Evolutionary conservation across 2,113 vertebrate species (phyloP).

Genomic region (Bettongia penicillata): DNA sequence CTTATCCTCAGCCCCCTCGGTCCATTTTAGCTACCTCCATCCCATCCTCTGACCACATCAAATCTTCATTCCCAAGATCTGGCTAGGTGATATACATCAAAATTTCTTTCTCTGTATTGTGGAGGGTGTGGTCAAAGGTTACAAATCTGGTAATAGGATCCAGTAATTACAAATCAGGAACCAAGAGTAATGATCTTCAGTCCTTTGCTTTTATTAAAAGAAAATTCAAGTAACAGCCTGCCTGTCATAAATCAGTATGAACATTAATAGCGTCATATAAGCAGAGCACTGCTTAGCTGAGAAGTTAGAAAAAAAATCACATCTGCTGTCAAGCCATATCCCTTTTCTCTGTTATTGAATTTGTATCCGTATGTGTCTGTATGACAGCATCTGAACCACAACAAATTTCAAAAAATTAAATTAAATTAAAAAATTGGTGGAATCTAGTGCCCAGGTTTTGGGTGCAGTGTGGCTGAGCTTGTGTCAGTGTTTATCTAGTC

Average conservation of each 20-base stretch:
- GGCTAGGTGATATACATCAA: background rate
- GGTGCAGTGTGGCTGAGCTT: background rate
- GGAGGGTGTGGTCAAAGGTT: conserved; percentile 36
- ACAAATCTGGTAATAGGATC: conserved; percentile 19
- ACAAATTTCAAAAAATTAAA: background rate
- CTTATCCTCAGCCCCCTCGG: background rate
- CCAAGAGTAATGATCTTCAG: conserved; percentile 14
- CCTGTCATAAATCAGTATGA: conserved; percentile 27
- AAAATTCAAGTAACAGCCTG: conserved; percentile 3
- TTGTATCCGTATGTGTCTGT: background rate
- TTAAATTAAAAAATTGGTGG: background rate
- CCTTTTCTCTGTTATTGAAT: background rate
- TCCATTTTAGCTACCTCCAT: background rate
- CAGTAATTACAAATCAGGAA: conserved; percentile 36
- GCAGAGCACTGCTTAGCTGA: background rate
- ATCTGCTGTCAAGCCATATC: background rate
- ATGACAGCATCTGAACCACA: background rate
- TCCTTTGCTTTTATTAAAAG: conserved; percentile 16
- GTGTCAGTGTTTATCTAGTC: background rate
- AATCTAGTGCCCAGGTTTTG: background rate
- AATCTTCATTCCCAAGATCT: conserved; percentile 18
- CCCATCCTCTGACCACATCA: background rate
- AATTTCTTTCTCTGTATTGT: conserved; percentile 22
- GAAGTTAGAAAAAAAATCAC: background rate
- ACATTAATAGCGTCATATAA: background rate